Evolutionary conservation across 1,140 invertebrate species (phyloP).

Genomic region (Eufriesea mexicana): DNA sequence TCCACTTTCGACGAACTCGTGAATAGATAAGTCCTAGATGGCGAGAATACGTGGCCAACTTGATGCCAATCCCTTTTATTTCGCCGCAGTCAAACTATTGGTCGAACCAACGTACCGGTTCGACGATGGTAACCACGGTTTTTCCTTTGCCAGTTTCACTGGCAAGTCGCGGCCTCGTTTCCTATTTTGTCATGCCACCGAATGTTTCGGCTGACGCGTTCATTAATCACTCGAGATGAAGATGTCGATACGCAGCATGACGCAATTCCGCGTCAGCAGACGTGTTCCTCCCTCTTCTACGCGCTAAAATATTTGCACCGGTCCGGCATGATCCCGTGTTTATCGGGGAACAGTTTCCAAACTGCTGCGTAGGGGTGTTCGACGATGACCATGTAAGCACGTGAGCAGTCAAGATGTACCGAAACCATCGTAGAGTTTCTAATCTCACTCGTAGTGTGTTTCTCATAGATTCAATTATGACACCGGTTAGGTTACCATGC

Average conservation of each 20-base stretch:
- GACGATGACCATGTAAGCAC: slow-evolving; percentile 16
- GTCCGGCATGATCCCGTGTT: background rate
- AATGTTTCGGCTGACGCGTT: background rate
- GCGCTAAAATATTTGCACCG: background rate
- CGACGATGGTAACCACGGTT: background rate
- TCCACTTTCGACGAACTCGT: no score
- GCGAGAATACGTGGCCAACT: no score
- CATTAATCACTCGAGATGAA: background rate
- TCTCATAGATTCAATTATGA: slow-evolving; percentile 56
- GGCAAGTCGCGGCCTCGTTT: background rate
- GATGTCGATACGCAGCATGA: background rate
- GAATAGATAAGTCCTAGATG: no score
- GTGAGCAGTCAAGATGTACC: slow-evolving; percentile 40
- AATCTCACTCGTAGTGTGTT: slow-evolving; percentile 41
- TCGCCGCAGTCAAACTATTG: background rate
- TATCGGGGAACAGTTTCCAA: slow-evolving; percentile 29
- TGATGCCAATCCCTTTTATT: background rate
- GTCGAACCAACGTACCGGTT: background rate
- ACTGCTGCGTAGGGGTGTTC: slow-evolving; percentile 1
- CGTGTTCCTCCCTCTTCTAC: background rate
- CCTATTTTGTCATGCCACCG: background rate
- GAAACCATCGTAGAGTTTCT: slow-evolving; percentile 19
- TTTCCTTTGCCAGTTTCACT: background rate
- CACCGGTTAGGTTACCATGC: slow-evolving; percentile 29
- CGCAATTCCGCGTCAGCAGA: background rate